phyloP scores from a whole-genome alignment of 2,888 invertebrate species.

The Zygogramma bicolorata region DNA sequence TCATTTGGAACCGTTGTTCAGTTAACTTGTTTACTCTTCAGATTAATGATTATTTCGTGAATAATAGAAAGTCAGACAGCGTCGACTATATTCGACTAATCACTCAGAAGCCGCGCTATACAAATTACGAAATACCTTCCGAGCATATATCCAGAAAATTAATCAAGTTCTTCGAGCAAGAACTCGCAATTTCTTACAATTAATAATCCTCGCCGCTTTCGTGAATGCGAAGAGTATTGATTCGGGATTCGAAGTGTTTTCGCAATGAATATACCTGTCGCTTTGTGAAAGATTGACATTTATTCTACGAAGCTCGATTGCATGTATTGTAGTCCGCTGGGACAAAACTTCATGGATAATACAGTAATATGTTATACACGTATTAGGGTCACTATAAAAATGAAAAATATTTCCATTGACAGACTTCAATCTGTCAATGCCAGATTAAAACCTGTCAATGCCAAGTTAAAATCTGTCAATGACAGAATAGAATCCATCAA shows the following conservation, averaged over 20 bases:
- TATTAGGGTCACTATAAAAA: too few species aligned
- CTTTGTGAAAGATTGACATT: background rate
- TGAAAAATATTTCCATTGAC: too few species aligned
- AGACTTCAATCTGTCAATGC: too few species aligned
- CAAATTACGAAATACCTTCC: slow-evolving; percentile 3
- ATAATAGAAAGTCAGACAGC: slow-evolving; percentile 8
- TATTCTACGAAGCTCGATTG: background rate
- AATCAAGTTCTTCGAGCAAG: slow-evolving; percentile 30
- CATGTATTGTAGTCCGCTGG: too few species aligned
- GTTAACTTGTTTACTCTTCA: background rate
- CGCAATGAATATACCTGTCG: background rate
- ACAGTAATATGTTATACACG: too few species aligned
- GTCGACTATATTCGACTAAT: background rate
- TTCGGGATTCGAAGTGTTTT: background rate
- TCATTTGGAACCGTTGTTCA: background rate
- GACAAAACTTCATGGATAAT: too few species aligned
- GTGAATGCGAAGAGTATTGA: background rate
- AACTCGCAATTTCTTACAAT: slow-evolving; percentile 28
- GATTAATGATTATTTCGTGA: slow-evolving; percentile 5
- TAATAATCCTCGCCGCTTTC: slow-evolving; percentile 23
- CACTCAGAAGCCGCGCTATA: background rate
- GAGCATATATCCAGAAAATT: slow-evolving; percentile 28
- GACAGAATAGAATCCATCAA: too few species aligned
- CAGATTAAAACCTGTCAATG: too few species aligned
- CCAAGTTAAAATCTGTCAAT: too few species aligned